Percentiles rank a stretch among this genome's conserved stretches.
Conservation (phyloP, 2,888 invertebrate species). For the Resseliella maxima region DNA sequence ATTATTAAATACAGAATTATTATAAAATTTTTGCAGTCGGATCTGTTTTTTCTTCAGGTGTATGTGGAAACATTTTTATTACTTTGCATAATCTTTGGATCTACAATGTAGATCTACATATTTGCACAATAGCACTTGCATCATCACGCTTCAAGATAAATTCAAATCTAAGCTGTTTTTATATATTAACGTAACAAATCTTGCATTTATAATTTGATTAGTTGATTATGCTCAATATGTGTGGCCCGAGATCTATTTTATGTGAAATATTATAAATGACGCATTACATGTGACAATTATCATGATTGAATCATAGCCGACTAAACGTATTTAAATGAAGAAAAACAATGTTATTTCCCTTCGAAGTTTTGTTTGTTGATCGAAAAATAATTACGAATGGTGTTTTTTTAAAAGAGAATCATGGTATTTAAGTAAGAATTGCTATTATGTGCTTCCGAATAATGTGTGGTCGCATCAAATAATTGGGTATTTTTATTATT, state of each 20-base stretch:
- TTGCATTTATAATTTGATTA: conserved; percentile 4
- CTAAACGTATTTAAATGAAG: no score
- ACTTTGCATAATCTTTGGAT: conserved; percentile 28
- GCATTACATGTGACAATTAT: background rate
- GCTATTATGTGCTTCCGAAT: background rate
- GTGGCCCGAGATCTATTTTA: background rate
- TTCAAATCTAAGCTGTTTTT: background rate
- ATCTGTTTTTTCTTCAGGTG: background rate
- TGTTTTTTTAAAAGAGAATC: background rate
- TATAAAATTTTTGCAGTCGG: background rate
- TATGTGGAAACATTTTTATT: background rate
- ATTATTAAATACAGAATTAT: background rate
- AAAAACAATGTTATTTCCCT: no score
- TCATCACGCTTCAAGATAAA: background rate
- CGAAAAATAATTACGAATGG: conserved; percentile 8
- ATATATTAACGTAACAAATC: background rate
- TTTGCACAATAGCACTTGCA: conserved; percentile 35
- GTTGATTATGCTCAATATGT: background rate
- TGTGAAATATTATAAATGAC: background rate
- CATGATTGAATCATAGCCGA: no score
- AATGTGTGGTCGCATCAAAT: conserved; percentile 1
- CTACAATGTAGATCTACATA: background rate
- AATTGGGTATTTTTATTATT: conserved; percentile 17
- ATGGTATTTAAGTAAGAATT: background rate
- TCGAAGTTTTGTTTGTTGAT: no score